These are phyloP conservation scores for Hipparchia sbordonii DNA, from an alignment of 2,888 invertebrate species.

Conservation along the genomic window DNA sequence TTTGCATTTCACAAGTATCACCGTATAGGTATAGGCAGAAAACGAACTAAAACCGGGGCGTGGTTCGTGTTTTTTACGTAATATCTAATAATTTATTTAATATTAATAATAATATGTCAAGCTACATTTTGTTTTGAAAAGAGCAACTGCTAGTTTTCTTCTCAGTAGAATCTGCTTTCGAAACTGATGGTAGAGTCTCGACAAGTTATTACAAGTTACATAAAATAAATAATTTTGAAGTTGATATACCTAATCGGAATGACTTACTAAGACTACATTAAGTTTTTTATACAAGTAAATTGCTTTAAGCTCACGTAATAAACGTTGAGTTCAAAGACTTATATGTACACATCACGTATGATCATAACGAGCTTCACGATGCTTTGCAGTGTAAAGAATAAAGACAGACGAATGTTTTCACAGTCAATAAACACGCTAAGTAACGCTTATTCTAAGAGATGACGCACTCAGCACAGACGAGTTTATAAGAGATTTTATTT, in stretches of 20 bases:
- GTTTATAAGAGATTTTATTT: constrained; percentile 27
- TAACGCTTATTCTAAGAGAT: constrained; percentile 37
- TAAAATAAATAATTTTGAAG: not conserved
- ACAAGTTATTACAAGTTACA: too few relatives aligned
- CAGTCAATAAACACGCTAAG: constrained; percentile 36
- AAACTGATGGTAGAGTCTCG: too few relatives aligned
- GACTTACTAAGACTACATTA: constrained; percentile 13
- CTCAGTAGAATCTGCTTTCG: too few relatives aligned
- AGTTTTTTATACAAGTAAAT: constrained; percentile 2
- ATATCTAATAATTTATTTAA: too few relatives aligned
- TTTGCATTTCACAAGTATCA: too few relatives aligned
- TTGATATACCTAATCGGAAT: not conserved
- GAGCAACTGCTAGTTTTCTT: too few relatives aligned
- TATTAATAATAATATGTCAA: too few relatives aligned
- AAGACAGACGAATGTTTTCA: constrained; percentile 28
- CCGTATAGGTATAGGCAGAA: too few relatives aligned
- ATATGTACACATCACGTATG: constrained; percentile 14
- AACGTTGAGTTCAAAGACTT: constrained; percentile 33
- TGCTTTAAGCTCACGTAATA: constrained; percentile 6
- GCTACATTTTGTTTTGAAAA: too few relatives aligned
- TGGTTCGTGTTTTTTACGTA: too few relatives aligned
- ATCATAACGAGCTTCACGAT: not conserved
- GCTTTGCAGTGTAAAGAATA: not conserved
- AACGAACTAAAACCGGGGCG: too few relatives aligned
- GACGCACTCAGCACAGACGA: constrained; percentile 30